Conservation (phyloP, 1,140 invertebrate species). For the Eupeodes corollae region DNA sequence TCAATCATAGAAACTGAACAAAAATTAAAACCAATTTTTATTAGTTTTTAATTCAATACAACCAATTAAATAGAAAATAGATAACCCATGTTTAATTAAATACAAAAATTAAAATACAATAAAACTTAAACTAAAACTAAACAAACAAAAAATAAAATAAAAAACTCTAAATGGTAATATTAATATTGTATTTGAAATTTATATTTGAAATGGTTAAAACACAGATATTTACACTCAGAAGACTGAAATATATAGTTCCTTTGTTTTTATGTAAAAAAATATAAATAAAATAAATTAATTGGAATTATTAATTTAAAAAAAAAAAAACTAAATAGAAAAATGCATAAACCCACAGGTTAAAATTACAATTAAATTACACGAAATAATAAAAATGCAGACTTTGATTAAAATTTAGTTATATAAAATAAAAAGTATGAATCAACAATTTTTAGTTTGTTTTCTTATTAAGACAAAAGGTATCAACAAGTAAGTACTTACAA, state of each 20-base stretch:
- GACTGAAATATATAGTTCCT: slow-evolving; percentile 39
- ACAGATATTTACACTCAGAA: slow-evolving; percentile 31
- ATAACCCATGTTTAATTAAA: not conserved
- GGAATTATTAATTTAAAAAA: not conserved
- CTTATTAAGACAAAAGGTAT: no score
- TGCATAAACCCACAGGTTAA: not conserved
- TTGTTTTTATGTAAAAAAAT: slow-evolving; percentile 36
- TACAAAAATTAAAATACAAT: slow-evolving; percentile 1
- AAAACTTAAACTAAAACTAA: not conserved
- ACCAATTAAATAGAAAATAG: not conserved
- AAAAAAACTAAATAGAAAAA: not conserved
- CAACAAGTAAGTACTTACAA: no score
- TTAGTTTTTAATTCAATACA: slow-evolving; percentile 18
- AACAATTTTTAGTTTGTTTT: no score
- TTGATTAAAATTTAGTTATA: no score
- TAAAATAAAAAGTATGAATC: no score
- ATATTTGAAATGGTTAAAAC: slow-evolving; percentile 1
- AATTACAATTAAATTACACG: not conserved
- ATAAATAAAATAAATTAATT: slow-evolving; percentile 2
- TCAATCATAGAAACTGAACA: slow-evolving; percentile 14
- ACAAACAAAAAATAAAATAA: slow-evolving; percentile 1
- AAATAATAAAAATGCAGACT: no score
- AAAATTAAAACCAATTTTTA: slow-evolving; percentile 21
- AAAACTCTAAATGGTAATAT: not conserved
- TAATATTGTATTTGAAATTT: slow-evolving; percentile 1